Evolutionary conservation across 2,113 vertebrate species (phyloP).

Genomic region (Clarias gariepinus): DNA sequence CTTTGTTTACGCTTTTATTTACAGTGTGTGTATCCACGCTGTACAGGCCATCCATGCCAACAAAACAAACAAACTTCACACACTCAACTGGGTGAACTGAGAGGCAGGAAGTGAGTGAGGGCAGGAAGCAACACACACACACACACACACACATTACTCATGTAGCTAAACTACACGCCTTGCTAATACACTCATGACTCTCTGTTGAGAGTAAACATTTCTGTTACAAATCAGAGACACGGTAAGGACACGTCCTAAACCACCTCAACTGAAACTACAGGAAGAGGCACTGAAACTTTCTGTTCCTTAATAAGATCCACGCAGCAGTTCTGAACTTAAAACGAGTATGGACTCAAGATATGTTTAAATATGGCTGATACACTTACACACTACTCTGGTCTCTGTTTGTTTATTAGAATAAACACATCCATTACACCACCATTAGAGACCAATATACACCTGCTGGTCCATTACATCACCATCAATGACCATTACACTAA

Average conservation of each 20-base stretch:
- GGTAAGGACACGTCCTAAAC: neutral
- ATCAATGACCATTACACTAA: neutral
- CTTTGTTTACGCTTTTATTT: neutral
- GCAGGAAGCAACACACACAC: constrained; percentile 44
- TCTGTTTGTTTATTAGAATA: neutral
- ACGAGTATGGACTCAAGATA: neutral
- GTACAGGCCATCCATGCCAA: neutral
- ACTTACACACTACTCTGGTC: neutral
- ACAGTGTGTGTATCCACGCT: neutral
- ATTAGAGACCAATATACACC: neutral
- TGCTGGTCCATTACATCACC: neutral
- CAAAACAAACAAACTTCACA: neutral
- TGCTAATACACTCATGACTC: neutral
- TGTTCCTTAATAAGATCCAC: neutral
- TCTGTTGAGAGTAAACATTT: neutral
- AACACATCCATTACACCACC: neutral
- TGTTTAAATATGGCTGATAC: neutral
- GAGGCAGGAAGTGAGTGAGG: constrained; percentile 42
- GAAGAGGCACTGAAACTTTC: neutral
- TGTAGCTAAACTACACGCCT: neutral
- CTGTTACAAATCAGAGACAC: neutral
- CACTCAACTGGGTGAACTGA: neutral
- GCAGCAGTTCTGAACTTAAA: neutral
- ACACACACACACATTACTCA: neutral
- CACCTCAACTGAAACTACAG: neutral